Percentiles rank a stretch among this genome's conserved stretches.
These are phyloP conservation scores for Athene noctua DNA, from an alignment of 2,113 vertebrate species.

Conservation along the genomic window DNA sequence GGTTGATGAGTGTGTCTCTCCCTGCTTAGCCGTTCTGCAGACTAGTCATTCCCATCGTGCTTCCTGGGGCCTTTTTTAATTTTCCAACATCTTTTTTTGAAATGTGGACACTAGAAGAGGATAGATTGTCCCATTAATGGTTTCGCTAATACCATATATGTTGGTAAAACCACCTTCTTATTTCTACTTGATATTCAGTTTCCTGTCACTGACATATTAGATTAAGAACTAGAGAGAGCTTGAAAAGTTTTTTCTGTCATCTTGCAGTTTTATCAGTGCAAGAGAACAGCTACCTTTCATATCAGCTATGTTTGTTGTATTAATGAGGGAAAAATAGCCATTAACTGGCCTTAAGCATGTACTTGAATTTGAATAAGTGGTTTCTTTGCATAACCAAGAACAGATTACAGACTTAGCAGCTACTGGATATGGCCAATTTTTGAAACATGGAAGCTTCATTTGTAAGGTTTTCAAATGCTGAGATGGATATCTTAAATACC, in stretches of 20 bases:
- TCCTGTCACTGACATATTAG: not conserved
- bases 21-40: not conserved
- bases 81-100: not conserved
- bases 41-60: accelerated
- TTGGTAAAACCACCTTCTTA: not conserved
- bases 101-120: not conserved
- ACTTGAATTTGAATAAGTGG: slow-evolving; percentile 55
- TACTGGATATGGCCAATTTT: not conserved
- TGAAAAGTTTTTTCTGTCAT: not conserved
- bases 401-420: not conserved
- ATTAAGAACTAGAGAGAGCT: not conserved
- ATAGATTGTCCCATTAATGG: not conserved
- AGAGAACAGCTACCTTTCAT: slow-evolving; percentile 21
- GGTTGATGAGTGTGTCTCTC: accelerated
- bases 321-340: slow-evolving; percentile 63
- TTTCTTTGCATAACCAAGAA: slow-evolving; percentile 27
- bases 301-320: slow-evolving; percentile 51
- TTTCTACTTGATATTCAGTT: not conserved
- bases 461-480: not conserved
- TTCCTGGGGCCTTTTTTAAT: not conserved
- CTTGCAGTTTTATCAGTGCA: not conserved
- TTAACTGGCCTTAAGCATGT: slow-evolving; percentile 40
- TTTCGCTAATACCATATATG: accelerated
- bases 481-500: not conserved
- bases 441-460: not conserved